Evolutionary conservation across 37 sponge, comb jelly and placozoan species (phyloP).

Genomic region (Axinella damicornis): DNA sequence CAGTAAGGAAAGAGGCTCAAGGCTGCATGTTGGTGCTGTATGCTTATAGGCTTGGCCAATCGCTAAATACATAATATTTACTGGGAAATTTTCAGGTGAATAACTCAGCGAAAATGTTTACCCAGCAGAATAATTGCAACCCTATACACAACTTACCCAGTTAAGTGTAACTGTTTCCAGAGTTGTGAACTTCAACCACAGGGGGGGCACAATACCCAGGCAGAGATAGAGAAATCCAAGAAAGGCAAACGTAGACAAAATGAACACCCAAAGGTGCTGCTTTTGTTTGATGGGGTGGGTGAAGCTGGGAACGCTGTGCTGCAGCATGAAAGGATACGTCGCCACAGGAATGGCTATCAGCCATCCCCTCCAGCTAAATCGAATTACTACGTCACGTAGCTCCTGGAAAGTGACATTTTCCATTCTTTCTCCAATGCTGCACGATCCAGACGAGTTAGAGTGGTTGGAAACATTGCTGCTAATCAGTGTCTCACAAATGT

Average conservation of each 20-base stretch:
- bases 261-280: conserved; percentile 30
- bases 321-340: conserved; percentile 66
- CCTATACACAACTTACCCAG: conserved; percentile 75
- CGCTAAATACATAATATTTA: no score
- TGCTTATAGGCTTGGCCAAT: no score
- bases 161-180: conserved; percentile 75
- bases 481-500: background rate
- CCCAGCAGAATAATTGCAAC: no score
- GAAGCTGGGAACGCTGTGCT: conserved; percentile 73
- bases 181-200: conserved; percentile 53
- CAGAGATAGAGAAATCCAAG: conserved; percentile 46
- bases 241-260: conserved; percentile 34
- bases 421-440: background rate
- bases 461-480: no score
- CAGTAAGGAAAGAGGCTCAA: no score
- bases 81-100: no score
- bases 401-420: no score
- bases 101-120: no score
- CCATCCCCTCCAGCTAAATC: conserved; percentile 66
- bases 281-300: conserved; percentile 68
- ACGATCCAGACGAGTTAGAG: no score
- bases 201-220: conserved; percentile 66
- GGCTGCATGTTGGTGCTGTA: background rate
- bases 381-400: background rate
- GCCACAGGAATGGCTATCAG: conserved; percentile 69